A percentile compares a stretch with the other conserved stretches of the same genome.
Conservation (phyloP, 53 echinoderm and acorn worm genomes). For the Apostichopus leukothele region DNA sequence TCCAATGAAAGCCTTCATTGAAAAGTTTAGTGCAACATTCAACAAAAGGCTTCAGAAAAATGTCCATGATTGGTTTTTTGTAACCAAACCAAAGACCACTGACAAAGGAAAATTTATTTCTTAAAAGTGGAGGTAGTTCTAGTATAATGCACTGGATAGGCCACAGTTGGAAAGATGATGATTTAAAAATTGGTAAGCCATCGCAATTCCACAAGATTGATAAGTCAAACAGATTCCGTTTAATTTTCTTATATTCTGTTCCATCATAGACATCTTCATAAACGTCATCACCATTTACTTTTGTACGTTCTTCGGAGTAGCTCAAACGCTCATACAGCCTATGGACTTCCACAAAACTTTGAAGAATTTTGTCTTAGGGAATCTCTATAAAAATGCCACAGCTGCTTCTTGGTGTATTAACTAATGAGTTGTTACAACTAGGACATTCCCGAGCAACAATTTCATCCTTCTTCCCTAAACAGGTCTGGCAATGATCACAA, state of each 20-base stretch:
- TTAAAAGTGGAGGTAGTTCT: conserved; percentile 52
- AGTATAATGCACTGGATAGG: conserved; percentile 50
- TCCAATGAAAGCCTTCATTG: conserved; percentile 5
- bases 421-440: not conserved
- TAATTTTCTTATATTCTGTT: not conserved
- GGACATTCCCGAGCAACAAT: not conserved
- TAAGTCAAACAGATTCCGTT: conserved; percentile 19
- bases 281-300: not conserved
- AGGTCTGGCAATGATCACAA: not conserved
- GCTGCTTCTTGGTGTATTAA: not conserved
- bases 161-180: conserved; percentile 60
- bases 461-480: conserved; percentile 8
- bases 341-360: not conserved
- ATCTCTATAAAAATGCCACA: not conserved
- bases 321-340: not conserved
- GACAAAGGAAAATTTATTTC: conserved; percentile 49
- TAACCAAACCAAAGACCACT: conserved; percentile 60
- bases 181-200: conserved; percentile 65
- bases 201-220: conserved; percentile 54
- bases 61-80: conserved; percentile 45
- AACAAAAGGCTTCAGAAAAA: conserved; percentile 51
- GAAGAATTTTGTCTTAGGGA: not conserved
- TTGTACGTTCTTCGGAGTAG: not conserved
- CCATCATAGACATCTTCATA: conserved; percentile 6
- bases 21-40: conserved; percentile 38